These are phyloP conservation scores for Nyctalus aviator DNA, from an alignment of 2,797 vertebrate genomes.

Conservation along the genomic window DNA sequence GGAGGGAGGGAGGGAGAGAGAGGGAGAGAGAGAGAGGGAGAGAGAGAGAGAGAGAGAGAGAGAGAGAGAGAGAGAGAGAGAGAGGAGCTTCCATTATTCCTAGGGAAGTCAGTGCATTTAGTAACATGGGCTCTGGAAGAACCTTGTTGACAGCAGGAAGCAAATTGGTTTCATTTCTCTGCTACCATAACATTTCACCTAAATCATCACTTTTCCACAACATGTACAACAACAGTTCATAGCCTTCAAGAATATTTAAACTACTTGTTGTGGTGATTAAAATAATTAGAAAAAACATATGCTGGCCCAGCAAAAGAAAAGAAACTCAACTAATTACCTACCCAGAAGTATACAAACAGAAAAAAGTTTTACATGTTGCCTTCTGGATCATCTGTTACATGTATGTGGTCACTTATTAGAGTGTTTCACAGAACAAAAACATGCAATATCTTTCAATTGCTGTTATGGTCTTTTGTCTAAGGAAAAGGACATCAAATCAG, in stretches of 20 bases:
- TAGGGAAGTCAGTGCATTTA: neutral
- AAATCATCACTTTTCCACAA: neutral
- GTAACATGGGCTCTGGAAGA: neutral
- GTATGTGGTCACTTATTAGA: neutral
- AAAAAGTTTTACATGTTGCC: neutral
- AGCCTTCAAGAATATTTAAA: neutral
- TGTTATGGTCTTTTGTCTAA: neutral
- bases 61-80: too few species aligned
- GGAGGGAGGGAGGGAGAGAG: too few species aligned
- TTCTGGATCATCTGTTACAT: neutral
- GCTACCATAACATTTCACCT: neutral
- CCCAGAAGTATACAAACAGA: neutral
- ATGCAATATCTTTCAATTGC: neutral
- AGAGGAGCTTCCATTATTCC: neutral
- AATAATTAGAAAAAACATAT: slow-evolving; percentile 7
- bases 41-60: neutral
- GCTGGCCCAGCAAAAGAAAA: neutral
- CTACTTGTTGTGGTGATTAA: neutral
- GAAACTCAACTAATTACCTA: neutral
- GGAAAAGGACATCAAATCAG: neutral
- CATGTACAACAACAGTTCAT: neutral
- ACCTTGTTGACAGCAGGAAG: neutral
- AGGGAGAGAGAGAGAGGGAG: neutral
- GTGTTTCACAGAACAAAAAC: neutral
- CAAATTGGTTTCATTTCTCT: neutral